These are phyloP conservation scores for Tricholaema leucomelas DNA, from an alignment of 2,113 vertebrate species.

Conservation along the genomic window DNA sequence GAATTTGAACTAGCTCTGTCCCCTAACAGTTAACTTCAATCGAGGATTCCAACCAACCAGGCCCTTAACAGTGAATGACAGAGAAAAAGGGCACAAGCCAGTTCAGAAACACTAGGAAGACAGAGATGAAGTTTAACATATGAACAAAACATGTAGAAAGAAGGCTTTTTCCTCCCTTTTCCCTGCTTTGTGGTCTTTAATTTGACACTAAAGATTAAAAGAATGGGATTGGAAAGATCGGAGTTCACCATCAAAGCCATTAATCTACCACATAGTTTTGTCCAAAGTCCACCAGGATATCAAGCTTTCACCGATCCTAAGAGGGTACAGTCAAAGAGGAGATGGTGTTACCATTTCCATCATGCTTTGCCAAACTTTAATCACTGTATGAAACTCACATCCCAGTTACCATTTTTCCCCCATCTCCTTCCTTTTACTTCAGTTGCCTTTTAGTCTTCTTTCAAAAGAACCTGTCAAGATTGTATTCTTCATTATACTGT, in stretches of 20 bases:
- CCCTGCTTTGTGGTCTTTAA: not conserved
- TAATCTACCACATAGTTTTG: not conserved
- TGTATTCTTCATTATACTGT: fast-evolving
- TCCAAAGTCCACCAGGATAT: not conserved
- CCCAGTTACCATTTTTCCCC: not conserved
- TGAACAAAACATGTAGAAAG: not conserved
- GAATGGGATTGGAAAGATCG: not conserved
- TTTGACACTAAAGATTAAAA: not conserved
- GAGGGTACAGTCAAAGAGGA: not conserved
- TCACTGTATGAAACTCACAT: not conserved
- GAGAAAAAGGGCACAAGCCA: not conserved
- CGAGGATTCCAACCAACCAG: not conserved
- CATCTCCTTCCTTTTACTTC: not conserved
- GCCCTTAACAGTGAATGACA: not conserved
- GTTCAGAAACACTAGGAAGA: not conserved
- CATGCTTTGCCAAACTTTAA: not conserved
- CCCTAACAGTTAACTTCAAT: not conserved
- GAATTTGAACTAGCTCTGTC: not conserved
- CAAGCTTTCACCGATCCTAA: not conserved
- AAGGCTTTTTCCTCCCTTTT: fast-evolving
- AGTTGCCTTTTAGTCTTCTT: not conserved
- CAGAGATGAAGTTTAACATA: not conserved
- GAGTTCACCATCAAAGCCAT: not conserved
- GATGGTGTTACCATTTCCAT: not conserved
- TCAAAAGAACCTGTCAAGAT: not conserved